Percentiles rank a stretch among this genome's conserved stretches.
These are phyloP conservation scores for Cyprinodon brontotheroides DNA, from an alignment of 2,113 vertebrate species.

Conservation along the genomic window DNA sequence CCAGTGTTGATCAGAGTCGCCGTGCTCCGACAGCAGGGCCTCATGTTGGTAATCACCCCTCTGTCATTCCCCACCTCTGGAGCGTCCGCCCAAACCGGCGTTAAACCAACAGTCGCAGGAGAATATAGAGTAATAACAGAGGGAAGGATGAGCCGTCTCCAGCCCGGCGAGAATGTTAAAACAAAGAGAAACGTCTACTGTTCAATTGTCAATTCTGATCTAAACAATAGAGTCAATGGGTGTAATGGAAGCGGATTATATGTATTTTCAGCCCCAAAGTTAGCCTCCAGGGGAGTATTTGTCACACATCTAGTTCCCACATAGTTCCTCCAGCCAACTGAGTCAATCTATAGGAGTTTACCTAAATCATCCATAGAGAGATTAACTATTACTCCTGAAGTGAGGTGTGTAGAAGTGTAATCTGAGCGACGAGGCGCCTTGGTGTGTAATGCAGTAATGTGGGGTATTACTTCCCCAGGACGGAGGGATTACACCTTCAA, in stretches of 20 bases:
- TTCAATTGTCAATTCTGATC: neutral
- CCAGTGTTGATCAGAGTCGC: neutral
- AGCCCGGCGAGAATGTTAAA: neutral
- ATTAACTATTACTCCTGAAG: slow-evolving; percentile 10
- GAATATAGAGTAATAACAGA: slow-evolving; percentile 5
- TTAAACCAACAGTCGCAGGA: neutral
- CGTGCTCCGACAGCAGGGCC: neutral
- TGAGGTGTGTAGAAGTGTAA: slow-evolving; percentile 66
- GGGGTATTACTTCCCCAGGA: slow-evolving; percentile 74
- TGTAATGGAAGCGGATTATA: neutral
- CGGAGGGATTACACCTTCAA: slow-evolving; percentile 65
- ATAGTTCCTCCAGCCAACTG: neutral
- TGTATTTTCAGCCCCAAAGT: neutral
- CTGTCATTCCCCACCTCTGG: neutral
- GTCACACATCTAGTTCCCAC: neutral
- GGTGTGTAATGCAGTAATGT: slow-evolving; percentile 81
- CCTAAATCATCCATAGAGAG: neutral
- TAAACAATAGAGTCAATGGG: neutral
- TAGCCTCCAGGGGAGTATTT: too few relatives aligned
- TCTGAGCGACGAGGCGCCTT: slow-evolving; percentile 62
- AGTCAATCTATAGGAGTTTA: neutral
- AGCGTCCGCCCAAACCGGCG: slow-evolving; percentile 1
- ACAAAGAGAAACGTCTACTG: neutral
- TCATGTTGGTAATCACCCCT: slow-evolving; percentile 5
- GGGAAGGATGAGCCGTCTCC: neutral